Evolutionary conservation across 2,113 vertebrate genomes (phyloP).

Genomic region (Cyanoramphus novaezelandiae): DNA sequence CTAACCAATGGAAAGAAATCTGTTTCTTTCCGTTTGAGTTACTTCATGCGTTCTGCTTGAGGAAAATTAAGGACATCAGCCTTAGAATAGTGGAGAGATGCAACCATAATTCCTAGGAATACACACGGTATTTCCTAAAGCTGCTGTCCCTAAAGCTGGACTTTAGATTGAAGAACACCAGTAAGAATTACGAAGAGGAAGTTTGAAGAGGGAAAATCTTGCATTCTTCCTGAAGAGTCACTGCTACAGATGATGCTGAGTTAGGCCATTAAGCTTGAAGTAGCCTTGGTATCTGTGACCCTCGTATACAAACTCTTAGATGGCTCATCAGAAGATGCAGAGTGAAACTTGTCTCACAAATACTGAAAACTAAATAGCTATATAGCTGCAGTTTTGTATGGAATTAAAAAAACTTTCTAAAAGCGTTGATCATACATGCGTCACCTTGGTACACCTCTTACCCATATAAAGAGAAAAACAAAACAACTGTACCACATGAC

Average conservation of each 20-base stretch:
- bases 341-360: neutral
- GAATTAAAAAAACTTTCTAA: neutral
- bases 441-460: neutral
- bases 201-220: neutral
- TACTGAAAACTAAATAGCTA: neutral
- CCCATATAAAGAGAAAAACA: neutral
- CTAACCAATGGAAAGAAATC: neutral
- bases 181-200: neutral
- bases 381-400: neutral
- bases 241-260: neutral
- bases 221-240: neutral
- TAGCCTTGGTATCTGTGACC: neutral
- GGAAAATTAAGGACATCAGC: neutral
- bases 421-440: neutral
- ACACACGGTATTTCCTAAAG: neutral
- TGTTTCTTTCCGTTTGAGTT: neutral
- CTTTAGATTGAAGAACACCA: neutral
- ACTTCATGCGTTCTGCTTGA: neutral
- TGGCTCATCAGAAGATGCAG: neutral
- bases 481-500: neutral
- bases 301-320: neutral
- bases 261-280: neutral
- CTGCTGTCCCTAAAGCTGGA: neutral
- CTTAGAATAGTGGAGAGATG: neutral
- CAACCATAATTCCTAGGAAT: neutral